A percentile compares a stretch with the other conserved stretches of the same genome.
Evolutionary conservation across 1,140 invertebrate genomes (phyloP).

Genomic region (Sesamia nonagrioides): DNA sequence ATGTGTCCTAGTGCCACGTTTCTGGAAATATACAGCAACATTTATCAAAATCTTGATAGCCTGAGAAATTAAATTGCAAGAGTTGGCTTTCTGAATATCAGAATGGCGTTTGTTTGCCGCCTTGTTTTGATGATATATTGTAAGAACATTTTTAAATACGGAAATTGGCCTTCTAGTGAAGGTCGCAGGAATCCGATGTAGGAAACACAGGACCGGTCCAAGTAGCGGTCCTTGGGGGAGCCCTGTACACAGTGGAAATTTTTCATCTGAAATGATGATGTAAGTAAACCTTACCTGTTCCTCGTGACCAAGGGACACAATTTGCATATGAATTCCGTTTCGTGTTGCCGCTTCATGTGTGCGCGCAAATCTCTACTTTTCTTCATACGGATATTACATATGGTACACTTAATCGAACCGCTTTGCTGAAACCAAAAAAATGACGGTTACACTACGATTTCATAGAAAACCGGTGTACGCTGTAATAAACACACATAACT

Average conservation of each 20-base stretch:
- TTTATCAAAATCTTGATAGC: too few species aligned
- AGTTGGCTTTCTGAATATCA: too few species aligned
- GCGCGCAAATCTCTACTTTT: conserved; percentile 41
- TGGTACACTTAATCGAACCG: neutral
- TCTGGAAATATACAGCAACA: conserved; percentile 54
- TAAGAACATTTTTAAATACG: too few species aligned
- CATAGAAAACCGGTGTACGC: too few species aligned
- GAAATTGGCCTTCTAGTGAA: too few species aligned
- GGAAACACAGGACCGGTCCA: neutral
- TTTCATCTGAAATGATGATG: too few species aligned
- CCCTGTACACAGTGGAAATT: neutral
- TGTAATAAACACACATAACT: too few species aligned
- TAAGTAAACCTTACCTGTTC: neutral
- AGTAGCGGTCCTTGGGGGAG: neutral
- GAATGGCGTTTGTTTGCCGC: too few species aligned
- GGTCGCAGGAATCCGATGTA: neutral
- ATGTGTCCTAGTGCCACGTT: conserved; percentile 72
- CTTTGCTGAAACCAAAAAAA: neutral
- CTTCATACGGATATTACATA: neutral
- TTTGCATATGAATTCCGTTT: neutral
- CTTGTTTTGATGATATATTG: too few species aligned
- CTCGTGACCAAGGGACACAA: conserved; percentile 4
- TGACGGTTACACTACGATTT: too few species aligned
- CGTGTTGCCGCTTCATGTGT: conserved; percentile 12
- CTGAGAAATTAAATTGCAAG: too few species aligned